Evolutionary conservation across 2,888 invertebrate genomes (phyloP).

Genomic region (Acleris emargana): DNA sequence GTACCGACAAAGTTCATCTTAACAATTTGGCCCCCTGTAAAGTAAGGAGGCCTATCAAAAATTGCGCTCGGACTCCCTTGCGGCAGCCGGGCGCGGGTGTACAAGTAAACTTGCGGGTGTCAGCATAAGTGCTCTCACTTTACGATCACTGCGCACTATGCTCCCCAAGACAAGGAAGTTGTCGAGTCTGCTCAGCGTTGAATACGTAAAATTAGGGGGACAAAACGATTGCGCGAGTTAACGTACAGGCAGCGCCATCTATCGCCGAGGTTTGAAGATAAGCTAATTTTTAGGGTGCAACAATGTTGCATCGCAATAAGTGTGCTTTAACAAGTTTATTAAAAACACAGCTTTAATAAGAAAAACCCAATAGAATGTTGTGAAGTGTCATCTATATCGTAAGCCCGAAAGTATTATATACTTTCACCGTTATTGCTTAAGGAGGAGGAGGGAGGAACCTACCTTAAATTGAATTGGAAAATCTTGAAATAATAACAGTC

Average conservation of each 20-base stretch:
- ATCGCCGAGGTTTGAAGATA: conserved; percentile 36
- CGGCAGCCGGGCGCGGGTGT: conserved; percentile 84
- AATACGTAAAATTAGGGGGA: conserved; percentile 31
- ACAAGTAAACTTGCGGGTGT: conserved; percentile 84
- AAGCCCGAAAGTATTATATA: too few relatives aligned
- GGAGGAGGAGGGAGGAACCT: too few relatives aligned
- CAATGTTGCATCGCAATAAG: too few relatives aligned
- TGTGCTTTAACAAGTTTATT: too few relatives aligned
- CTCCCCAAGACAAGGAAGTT: conserved; percentile 94
- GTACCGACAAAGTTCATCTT: not conserved
- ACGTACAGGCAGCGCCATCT: conserved; percentile 63
- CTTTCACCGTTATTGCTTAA: too few relatives aligned
- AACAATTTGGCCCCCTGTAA: conserved; percentile 65
- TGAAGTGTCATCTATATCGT: too few relatives aligned
- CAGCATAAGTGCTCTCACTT: conserved; percentile 94
- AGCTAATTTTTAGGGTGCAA: not conserved
- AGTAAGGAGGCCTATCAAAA: conserved; percentile 91
- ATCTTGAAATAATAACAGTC: too few relatives aligned
- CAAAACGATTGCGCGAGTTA: conserved; percentile 57
- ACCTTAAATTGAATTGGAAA: too few relatives aligned
- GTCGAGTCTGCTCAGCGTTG: rapidly evolving
- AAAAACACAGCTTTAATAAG: too few relatives aligned
- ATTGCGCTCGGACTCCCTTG: conserved; percentile 87
- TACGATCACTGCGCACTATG: conserved; percentile 93
- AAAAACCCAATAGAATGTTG: too few relatives aligned